Percentiles rank a stretch among this genome's conserved stretches.
Evolutionary conservation across 2,113 vertebrate species (phyloP).

Genomic region (Zootoca vivipara): DNA sequence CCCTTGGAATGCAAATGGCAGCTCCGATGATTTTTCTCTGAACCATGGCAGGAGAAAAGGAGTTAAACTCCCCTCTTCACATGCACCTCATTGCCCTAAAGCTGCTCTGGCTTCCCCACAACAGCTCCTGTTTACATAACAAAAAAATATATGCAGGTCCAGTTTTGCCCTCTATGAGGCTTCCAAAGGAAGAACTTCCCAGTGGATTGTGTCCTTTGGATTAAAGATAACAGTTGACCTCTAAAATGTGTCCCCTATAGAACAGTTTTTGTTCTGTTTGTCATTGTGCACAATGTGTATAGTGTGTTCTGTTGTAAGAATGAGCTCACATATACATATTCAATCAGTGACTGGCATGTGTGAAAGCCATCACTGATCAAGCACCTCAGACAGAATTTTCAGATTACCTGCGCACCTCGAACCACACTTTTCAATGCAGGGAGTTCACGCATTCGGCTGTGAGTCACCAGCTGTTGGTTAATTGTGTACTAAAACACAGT

Average conservation of each 20-base stretch:
- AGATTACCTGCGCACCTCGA: neutral
- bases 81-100: neutral
- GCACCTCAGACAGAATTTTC: neutral
- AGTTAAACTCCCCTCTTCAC: neutral
- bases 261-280: constrained; percentile 22
- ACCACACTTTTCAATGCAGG: neutral
- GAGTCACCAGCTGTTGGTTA: neutral
- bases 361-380: neutral
- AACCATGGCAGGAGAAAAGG: neutral
- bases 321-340: neutral
- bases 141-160: neutral
- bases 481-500: neutral
- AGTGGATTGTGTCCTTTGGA: neutral
- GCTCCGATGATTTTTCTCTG: neutral
- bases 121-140: neutral
- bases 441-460: neutral
- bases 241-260: neutral
- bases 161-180: neutral
- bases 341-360: neutral
- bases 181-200: neutral
- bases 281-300: neutral
- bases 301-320: neutral
- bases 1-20: neutral
- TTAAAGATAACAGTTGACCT: constrained; percentile 2
- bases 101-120: neutral